phyloP scores from a whole-genome alignment of 2,113 vertebrate genomes.

The Epinephelus cyanopodus region DNA sequence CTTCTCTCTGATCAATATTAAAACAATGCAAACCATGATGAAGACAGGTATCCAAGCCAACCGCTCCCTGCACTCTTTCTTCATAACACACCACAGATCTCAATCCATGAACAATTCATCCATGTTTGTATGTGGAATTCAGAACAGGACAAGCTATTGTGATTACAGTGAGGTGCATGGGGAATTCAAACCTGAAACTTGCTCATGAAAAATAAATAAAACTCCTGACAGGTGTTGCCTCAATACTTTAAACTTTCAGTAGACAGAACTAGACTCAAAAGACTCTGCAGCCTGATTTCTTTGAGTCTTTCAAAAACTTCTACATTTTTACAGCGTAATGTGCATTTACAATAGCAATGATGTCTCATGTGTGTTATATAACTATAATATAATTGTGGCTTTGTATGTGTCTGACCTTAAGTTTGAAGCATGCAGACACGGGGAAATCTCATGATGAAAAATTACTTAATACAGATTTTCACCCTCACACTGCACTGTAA shows the following conservation, averaged over 20 bases:
- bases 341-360: background rate
- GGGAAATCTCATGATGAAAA: background rate
- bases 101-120: too few relatives aligned
- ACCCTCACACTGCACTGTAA: background rate
- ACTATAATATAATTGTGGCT: background rate
- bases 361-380: background rate
- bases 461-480: background rate
- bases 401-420: background rate
- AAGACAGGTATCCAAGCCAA: background rate
- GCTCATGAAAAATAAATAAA: background rate
- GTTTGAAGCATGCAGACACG: background rate
- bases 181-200: background rate
- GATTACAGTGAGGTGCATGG: background rate
- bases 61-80: too few relatives aligned
- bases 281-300: background rate
- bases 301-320: background rate
- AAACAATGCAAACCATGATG: background rate
- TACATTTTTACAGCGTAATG: background rate
- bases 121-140: background rate
- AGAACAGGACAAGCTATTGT: background rate
- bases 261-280: background rate
- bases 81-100: too few relatives aligned
- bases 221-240: background rate
- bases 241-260: background rate
- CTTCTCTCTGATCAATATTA: background rate